Percentiles rank a stretch among this genome's conserved stretches.
Conservation (phyloP, 1,140 invertebrate species). For the Manduca sexta region DNA sequence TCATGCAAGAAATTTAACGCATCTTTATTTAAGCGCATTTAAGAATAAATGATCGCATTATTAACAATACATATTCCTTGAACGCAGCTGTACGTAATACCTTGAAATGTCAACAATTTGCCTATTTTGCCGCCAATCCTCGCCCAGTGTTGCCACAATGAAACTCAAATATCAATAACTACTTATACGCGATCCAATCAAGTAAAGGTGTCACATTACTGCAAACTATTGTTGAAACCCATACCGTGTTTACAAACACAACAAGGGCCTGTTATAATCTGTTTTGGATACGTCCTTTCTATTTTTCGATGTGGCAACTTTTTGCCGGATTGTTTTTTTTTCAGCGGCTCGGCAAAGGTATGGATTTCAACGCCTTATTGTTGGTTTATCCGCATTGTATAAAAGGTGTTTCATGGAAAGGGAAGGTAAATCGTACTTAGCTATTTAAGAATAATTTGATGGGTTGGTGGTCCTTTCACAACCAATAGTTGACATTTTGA, state of each 20-base stretch:
- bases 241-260: slow-evolving; percentile 69
- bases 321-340: slow-evolving; percentile 53
- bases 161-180: slow-evolving; percentile 56
- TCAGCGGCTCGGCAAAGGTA: slow-evolving; percentile 42
- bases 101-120: slow-evolving; percentile 63
- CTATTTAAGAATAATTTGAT: slow-evolving; percentile 43
- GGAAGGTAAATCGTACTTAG: slow-evolving; percentile 44
- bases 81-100: slow-evolving; percentile 45
- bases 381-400: slow-evolving; percentile 55
- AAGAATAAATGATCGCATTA: too few species aligned
- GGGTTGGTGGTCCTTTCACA: slow-evolving; percentile 52
- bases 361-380: slow-evolving; percentile 67
- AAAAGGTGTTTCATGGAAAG: slow-evolving; percentile 51
- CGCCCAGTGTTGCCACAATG: slow-evolving; percentile 36
- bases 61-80: too few species aligned
- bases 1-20: too few species aligned
- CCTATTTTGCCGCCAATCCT: slow-evolving; percentile 47
- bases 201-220: slow-evolving; percentile 66
- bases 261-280: slow-evolving; percentile 70
- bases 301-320: slow-evolving; percentile 58
- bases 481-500: slow-evolving; percentile 49
- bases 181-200: slow-evolving; percentile 54
- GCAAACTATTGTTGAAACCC: slow-evolving; percentile 36
- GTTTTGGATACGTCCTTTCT: slow-evolving; percentile 58
- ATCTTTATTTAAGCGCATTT: too few species aligned